These are phyloP conservation scores for Aspiorhynchus laticeps DNA, from an alignment of 2,113 vertebrate species.

Conservation along the genomic window DNA sequence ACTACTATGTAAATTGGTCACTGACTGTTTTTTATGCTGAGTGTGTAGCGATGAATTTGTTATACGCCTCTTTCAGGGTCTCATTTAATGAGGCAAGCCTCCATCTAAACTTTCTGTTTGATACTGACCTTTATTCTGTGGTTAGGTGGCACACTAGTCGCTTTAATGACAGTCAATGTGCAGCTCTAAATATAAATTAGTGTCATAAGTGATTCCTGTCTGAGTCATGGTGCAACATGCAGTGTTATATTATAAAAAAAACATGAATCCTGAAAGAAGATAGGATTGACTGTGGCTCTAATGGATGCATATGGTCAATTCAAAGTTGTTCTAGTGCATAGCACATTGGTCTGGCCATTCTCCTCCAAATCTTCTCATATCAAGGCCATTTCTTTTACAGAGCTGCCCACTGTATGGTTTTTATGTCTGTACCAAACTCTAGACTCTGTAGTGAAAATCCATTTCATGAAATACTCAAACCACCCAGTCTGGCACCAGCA, in stretches of 20 bases:
- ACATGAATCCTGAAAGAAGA: neutral
- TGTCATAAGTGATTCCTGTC: neutral
- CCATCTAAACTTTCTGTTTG: neutral
- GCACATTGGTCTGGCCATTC: neutral
- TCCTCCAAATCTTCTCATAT: neutral
- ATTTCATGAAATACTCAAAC: neutral
- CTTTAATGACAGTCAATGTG: neutral
- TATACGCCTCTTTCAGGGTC: neutral
- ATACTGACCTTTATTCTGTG: slow-evolving; percentile 24
- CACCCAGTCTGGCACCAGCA: neutral
- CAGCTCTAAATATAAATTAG: neutral
- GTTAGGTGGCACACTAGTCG: neutral
- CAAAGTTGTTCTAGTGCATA: neutral
- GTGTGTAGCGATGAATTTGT: neutral
- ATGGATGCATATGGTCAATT: neutral
- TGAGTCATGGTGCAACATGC: neutral
- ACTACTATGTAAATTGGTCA: neutral
- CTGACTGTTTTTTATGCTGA: neutral
- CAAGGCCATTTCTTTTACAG: neutral
- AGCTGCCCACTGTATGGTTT: neutral
- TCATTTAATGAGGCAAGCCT: neutral
- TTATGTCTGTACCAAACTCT: neutral
- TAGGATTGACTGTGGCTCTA: neutral
- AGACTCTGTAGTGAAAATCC: neutral
- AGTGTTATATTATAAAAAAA: neutral